Evolutionary conservation across 2,113 vertebrate genomes (phyloP), one percentile per base, ranked within the genome.

Genomic region (Brienomyrus longianalis): DNA sequence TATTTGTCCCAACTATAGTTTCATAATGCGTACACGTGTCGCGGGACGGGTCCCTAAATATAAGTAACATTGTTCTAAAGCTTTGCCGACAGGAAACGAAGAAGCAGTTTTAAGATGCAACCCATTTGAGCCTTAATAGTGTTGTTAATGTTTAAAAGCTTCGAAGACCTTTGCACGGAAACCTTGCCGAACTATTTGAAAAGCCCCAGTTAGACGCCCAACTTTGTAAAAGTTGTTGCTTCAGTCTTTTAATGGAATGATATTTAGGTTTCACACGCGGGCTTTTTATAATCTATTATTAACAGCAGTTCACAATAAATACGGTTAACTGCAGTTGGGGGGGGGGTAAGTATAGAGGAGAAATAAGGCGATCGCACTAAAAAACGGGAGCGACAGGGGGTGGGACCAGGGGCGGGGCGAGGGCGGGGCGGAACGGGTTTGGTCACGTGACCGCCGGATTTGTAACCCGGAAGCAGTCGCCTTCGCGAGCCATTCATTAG

Each of bases 391-490:
- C 43, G 74, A 70, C 62, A 70, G 62, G n/a, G 62, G 62, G 62
- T 9, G 3, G 23, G 23, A 13, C n/a, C n/a, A 31, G n/a, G 7
- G 10, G 10, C 39, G 39, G 39, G 39, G 39, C 39, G 39, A 2
- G 39, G 39, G 1, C 59, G 23, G 66, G 23, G 27, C 31, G 70
- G 35, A 13, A 43, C 35, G 31, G 17, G 6, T 52, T 39, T 84
- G 43, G 50, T 90, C 94, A 95, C 7, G 92, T 95, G 93, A 93
- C 9, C 0, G 0, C 1, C 0, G 6, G 48, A 84, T 80, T 31
- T 52, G 87, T 94, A 94, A 95, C 94, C 95, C 94, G 95, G 95
- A 96, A 95, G 47, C 1, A 48, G 92, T 70, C 94, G 87, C 39
- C 23, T 43, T 80, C 94, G 92, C 92, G 90, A 94, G 92, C 91